Conservation (phyloP, 2,888 invertebrate species). For the Nowickia ferox region DNA sequence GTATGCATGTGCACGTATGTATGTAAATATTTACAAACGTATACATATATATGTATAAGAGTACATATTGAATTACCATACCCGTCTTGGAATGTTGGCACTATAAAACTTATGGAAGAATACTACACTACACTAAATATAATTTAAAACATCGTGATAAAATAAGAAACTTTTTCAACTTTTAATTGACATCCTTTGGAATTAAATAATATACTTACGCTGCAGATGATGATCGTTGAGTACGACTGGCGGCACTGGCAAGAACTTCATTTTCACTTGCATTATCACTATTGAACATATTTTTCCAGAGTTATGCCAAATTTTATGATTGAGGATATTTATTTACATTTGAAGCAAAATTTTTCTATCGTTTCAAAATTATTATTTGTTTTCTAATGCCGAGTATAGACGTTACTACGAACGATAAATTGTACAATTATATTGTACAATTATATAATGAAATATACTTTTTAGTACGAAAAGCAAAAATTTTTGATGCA, state of each 20-base stretch:
- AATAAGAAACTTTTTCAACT: constrained; percentile 28
- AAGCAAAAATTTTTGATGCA: too few species aligned
- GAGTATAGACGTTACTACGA: too few species aligned
- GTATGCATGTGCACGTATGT: background rate
- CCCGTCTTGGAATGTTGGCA: background rate
- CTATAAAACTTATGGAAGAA: background rate
- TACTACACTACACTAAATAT: background rate
- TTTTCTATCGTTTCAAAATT: background rate
- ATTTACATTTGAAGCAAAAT: background rate
- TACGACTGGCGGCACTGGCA: background rate
- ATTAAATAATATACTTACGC: constrained; percentile 19
- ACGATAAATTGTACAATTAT: too few species aligned
- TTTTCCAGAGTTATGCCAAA: background rate
- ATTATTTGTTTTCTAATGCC: too few species aligned
- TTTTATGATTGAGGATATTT: constrained; percentile 17
- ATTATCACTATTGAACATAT: constrained; percentile 13
- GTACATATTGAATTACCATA: too few species aligned
- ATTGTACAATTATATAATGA: too few species aligned
- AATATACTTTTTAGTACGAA: too few species aligned
- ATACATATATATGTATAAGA: too few species aligned
- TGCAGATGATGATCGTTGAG: constrained; percentile 3
- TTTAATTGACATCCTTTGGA: background rate
- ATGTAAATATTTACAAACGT: too few species aligned
- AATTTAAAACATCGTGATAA: constrained; percentile 10
- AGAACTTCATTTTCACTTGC: constrained; percentile 11